These are phyloP conservation scores for Epicampocera succincta DNA, from an alignment of 2,888 invertebrate genomes.

Conservation along the genomic window DNA sequence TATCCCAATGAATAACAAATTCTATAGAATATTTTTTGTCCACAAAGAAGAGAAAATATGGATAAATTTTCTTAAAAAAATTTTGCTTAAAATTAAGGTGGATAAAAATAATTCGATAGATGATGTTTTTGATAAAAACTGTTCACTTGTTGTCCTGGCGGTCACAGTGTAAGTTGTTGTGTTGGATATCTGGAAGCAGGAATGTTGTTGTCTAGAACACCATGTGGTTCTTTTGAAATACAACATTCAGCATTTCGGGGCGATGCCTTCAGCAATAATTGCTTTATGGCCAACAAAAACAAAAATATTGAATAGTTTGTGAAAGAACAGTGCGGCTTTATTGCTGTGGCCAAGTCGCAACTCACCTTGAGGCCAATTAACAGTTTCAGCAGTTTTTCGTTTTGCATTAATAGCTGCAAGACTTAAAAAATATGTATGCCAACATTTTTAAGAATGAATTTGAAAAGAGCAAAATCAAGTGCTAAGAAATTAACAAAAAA, in stretches of 20 bases:
- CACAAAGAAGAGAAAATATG: too few species aligned
- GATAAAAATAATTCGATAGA: too few species aligned
- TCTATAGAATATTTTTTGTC: too few species aligned
- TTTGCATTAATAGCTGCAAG: slow-evolving; percentile 6
- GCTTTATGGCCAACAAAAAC: slow-evolving; percentile 39
- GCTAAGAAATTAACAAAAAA: too few species aligned
- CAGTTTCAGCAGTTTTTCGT: slow-evolving; percentile 49
- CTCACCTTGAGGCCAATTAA: slow-evolving; percentile 67
- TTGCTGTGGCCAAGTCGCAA: slow-evolving; percentile 28
- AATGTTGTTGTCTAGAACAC: slow-evolving; percentile 55
- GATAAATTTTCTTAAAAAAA: too few species aligned
- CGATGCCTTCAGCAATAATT: slow-evolving; percentile 43
- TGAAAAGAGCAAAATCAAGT: not conserved
- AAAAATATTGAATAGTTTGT: slow-evolving; percentile 51
- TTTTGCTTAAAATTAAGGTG: too few species aligned
- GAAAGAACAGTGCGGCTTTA: slow-evolving; percentile 21
- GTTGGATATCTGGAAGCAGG: not conserved
- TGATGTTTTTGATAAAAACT: not conserved
- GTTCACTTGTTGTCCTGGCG: not conserved
- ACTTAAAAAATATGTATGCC: not conserved
- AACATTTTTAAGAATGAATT: slow-evolving; percentile 16
- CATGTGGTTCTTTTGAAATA: slow-evolving; percentile 55
- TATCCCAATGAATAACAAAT: too few species aligned
- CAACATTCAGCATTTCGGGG: slow-evolving; percentile 4
- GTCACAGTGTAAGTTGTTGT: not conserved